Base-by-base conservation (phyloP, 2,888 invertebrate species). In the Tipula unca region DNA sequence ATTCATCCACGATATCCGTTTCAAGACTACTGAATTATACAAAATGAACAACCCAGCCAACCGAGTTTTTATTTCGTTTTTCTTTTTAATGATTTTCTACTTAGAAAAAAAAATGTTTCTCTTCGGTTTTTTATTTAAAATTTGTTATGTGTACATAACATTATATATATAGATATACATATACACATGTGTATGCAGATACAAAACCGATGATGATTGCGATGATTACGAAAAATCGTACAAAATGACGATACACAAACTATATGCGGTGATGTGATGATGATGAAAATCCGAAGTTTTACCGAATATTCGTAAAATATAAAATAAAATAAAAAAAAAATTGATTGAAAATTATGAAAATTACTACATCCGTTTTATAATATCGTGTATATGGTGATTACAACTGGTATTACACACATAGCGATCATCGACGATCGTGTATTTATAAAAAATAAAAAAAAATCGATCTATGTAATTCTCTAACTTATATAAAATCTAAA, bases 1-100 rank as follows among this genome's bases (percentile, higher is more conserved):
- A 85, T 85, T 85, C 85, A 86, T 85, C 85, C 85, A 85, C 85
- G 86, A 86, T 86, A 86, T 86, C 86, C 86, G 86, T 85, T 86
- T 86, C 85, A 84, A 86, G 86, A 86, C 86, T 86, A 86, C 86
- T 86, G 85, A 85, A 86, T 86, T 86, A 42, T 85, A 83, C 83
- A 83, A 85, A 85, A 39, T 82, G 85, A 82, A 85, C 85, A 85
- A 85, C 85, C 85, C 82, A 82, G 35, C 69, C 48, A 82, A 85
- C 69, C 48, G 85, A 69, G 32, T 69, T 83, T 83, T 83, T 32
- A n/a, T 83, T 83, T 83, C 35, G 35, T 83, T 83, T 83, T 29
- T 83, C 29, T 83, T 32, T 82, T 83, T 83, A 69, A 69, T 25
- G 69, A 69, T 69, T 69, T 69, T 69, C 69, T 69, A 69, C 69